Percentiles rank a stretch among this genome's conserved stretches.
These are phyloP conservation scores for Spilosoma lubricipeda DNA, from an alignment of 2,888 invertebrate species.

Conservation along the genomic window DNA sequence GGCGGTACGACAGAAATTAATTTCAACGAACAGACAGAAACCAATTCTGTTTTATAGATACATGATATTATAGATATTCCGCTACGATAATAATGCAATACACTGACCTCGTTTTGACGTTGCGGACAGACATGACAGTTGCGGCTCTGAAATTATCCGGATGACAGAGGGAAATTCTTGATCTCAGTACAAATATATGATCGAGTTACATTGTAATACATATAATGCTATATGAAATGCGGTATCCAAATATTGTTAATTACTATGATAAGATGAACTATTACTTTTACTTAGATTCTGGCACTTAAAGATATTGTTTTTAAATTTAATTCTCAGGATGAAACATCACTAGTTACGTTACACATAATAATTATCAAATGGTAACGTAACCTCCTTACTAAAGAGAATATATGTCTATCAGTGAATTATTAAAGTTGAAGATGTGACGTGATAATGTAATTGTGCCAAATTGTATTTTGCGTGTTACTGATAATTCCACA, in stretches of 20 bases:
- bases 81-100: constrained; percentile 4
- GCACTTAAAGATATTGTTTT: neutral
- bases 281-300: neutral
- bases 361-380: too few species aligned
- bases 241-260: neutral
- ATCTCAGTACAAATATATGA: constrained; percentile 33
- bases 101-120: constrained; percentile 18
- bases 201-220: neutral
- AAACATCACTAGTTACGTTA: neutral
- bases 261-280: neutral
- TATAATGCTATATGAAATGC: neutral
- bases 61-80: neutral
- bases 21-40: neutral
- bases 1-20: neutral
- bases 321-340: neutral
- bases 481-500: too few species aligned
- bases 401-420: too few species aligned
- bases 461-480: too few species aligned
- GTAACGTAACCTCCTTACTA: too few species aligned
- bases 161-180: constrained; percentile 42
- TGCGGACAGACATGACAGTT: constrained; percentile 41
- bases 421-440: too few species aligned
- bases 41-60: neutral
- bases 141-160: constrained; percentile 43
- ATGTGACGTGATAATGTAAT: too few species aligned